phyloP scores from a whole-genome alignment of 2,797 vertebrate species.

The Leptoclinus maculatus region DNA sequence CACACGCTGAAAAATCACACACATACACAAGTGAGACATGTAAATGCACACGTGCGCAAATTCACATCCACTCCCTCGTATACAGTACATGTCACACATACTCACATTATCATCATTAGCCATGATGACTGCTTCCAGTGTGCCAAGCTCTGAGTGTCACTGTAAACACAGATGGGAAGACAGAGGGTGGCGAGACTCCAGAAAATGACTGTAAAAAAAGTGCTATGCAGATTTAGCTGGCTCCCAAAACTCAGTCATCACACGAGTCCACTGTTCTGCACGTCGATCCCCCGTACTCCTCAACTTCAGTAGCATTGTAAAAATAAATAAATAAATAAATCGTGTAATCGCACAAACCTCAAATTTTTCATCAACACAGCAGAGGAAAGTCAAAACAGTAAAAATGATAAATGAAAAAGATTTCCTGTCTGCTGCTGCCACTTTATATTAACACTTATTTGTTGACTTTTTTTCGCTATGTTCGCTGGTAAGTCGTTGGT shows the following conservation, averaged over 20 bases:
- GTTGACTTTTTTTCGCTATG: slow-evolving; percentile 42
- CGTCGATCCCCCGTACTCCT: slow-evolving; percentile 17
- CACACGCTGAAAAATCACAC: slow-evolving; percentile 2
- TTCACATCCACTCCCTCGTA: slow-evolving; percentile 38
- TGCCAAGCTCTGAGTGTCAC: slow-evolving; percentile 74
- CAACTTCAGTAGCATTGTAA: not conserved
- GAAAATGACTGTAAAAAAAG: slow-evolving; percentile 67
- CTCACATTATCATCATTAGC: slow-evolving; percentile 72
- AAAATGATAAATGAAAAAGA: slow-evolving; percentile 48
- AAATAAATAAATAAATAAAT: not conserved
- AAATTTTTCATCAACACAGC: slow-evolving; percentile 28
- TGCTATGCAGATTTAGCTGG: slow-evolving; percentile 50
- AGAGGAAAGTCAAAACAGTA: slow-evolving; percentile 36
- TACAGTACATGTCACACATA: slow-evolving; percentile 44
- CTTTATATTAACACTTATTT: slow-evolving; percentile 59
- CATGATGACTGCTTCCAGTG: slow-evolving; percentile 70
- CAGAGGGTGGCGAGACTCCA: slow-evolving; percentile 67
- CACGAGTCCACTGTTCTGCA: slow-evolving; percentile 29
- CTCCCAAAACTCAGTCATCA: slow-evolving; percentile 36
- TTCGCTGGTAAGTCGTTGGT: slow-evolving; percentile 58
- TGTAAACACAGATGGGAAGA: slow-evolving; percentile 81
- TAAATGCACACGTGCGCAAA: slow-evolving; percentile 35
- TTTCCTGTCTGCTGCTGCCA: slow-evolving; percentile 33
- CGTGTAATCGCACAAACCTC: not conserved
- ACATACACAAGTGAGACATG: slow-evolving; percentile 39